Percentiles rank a stretch among this genome's conserved stretches.
phyloP scores from a whole-genome alignment of 2,113 vertebrate species.

The Eretmochelys imbricata region DNA sequence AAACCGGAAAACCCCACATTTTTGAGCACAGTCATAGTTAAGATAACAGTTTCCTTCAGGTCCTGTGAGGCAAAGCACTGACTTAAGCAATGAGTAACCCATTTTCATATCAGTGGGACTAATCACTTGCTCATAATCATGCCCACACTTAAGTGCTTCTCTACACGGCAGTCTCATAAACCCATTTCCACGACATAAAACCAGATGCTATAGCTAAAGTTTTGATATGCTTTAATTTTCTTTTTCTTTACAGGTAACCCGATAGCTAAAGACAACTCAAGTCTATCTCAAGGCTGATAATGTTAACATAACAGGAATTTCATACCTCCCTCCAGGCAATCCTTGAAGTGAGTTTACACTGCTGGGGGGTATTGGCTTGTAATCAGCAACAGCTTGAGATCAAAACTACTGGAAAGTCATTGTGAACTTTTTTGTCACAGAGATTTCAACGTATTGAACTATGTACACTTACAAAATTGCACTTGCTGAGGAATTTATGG shows the following conservation, averaged over 20 bases:
- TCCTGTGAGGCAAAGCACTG: not conserved
- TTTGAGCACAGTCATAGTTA: not conserved
- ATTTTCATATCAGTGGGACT: not conserved
- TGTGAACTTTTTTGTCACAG: slow-evolving; percentile 69
- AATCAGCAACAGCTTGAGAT: slow-evolving; percentile 63
- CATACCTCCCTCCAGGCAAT: slow-evolving; percentile 59
- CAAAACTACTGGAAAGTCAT: slow-evolving; percentile 68
- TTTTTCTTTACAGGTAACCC: slow-evolving; percentile 83
- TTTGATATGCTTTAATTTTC: slow-evolving; percentile 69
- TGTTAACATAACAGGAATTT: slow-evolving; percentile 59
- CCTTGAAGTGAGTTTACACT: slow-evolving; percentile 74
- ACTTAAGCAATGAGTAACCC: not conserved
- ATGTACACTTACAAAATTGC: slow-evolving; percentile 63
- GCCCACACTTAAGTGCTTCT: not conserved
- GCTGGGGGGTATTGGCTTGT: slow-evolving; percentile 49
- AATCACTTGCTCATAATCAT: not conserved
- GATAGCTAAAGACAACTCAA: slow-evolving; percentile 77
- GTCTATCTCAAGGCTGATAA: slow-evolving; percentile 63
- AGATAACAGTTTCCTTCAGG: not conserved
- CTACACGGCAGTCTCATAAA: not conserved
- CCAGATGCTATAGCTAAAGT: slow-evolving; percentile 6
- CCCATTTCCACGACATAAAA: slow-evolving; percentile 14
- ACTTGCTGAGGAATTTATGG: slow-evolving; percentile 66
- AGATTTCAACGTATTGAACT: slow-evolving; percentile 70
- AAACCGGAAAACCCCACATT: not conserved